phyloP scores from a whole-genome alignment of 2,113 vertebrate genomes.

The Onychostoma macrolepis region DNA sequence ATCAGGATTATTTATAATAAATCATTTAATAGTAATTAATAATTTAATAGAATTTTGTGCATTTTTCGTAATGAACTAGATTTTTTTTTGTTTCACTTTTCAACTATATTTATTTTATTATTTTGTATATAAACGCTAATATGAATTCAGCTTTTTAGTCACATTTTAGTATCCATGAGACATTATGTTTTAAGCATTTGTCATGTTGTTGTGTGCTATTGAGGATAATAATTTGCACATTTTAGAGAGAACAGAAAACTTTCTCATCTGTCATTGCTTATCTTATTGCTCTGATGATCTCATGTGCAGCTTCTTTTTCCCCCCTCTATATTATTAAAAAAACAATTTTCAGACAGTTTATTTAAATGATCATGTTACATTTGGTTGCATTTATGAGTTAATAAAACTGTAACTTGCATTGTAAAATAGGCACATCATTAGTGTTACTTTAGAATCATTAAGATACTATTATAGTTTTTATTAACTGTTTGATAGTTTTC shows the following conservation, averaged over 20 bases:
- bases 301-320: no score
- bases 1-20: no score
- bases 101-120: neutral
- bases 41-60: neutral
- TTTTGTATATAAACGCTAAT: neutral
- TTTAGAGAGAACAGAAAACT: neutral
- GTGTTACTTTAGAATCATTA: no score
- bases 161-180: neutral
- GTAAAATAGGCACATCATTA: neutral
- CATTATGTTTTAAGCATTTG: neutral
- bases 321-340: no score
- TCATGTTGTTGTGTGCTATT: neutral
- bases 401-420: neutral
- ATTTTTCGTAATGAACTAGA: neutral
- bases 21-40: no score
- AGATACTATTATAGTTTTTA: neutral
- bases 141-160: neutral
- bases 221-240: neutral
- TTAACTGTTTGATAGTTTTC: no score
- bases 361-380: neutral
- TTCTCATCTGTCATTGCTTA: neutral
- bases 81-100: neutral
- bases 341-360: neutral
- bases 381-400: neutral
- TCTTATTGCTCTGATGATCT: neutral